Evolutionary conservation across 1,140 invertebrate species (phyloP), one percentile per base, ranked within the genome.

Genomic region (Sitophilus oryzae): DNA sequence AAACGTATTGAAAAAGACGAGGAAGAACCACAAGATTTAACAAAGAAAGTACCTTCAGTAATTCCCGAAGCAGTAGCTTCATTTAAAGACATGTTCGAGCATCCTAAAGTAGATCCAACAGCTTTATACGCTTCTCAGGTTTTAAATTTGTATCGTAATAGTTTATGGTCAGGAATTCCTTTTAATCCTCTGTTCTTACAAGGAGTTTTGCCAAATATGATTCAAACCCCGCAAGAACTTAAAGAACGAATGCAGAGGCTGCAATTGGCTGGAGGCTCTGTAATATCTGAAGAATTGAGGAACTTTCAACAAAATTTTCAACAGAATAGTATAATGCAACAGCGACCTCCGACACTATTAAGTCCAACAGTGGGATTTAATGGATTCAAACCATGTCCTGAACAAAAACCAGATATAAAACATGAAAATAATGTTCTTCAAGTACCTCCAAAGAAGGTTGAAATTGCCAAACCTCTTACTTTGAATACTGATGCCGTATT

Each of bases 261-360:
- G 10, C 83, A 82, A 53, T 69, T 84, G 56, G 82, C 82, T 8
- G 84, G 83, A 5, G 84, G 85, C 2, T 77, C 81, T 2, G 74
- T 81, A 18, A 73, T 86, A 1, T 75, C 77, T 2, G 82, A 86
- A 16, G 77, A 61, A 4, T 36, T 55, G 1, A 55, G 47, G 34
- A 38, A 47, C 34, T 43, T 44, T 2, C 48, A 38, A 25, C 50
- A 25, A 18, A 18, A 30, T 8, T 44, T 10, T 15, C 38, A 37
- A 1, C 38, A 14, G 9, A 16, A 19, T 21, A 50, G 11, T 21
- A 25, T 35, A 18, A 45, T 9, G 3, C 45, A 43, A 5, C 5
- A 56, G 21, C 40, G 54, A 4, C 16, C 20, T 8, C 45, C 21
- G 14, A 18, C 25, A 2, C 43, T 15, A 36, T 21, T 14, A 10